Evolutionary conservation across 2,797 vertebrate species (phyloP).

Genomic region (Tamandua tetradactyla): DNA sequence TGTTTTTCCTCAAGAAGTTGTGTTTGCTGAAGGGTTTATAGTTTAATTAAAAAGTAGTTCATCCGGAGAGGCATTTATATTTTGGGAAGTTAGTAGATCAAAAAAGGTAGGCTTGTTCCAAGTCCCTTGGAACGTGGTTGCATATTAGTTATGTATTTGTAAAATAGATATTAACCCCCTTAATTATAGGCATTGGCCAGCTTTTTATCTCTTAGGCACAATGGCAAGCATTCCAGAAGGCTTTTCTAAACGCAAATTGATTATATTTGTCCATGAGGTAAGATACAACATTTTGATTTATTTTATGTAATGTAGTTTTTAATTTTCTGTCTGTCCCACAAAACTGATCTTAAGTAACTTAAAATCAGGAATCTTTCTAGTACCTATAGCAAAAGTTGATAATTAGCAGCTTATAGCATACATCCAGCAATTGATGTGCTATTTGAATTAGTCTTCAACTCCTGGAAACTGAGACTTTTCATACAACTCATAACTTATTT

Average conservation of each 20-base stretch:
- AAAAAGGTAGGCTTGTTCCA: background rate
- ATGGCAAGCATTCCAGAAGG: background rate
- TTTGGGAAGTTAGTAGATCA: background rate
- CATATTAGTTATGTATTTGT: background rate
- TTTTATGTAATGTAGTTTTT: background rate
- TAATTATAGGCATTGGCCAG: background rate
- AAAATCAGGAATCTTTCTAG: background rate
- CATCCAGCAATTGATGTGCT: background rate
- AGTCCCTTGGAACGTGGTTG: background rate
- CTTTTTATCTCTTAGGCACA: background rate
- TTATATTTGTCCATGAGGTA: background rate
- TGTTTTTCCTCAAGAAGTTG: background rate
- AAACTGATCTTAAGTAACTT: background rate
- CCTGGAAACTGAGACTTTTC: background rate
- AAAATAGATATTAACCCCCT: constrained; percentile 2
- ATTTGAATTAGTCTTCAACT: background rate
- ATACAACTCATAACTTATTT: background rate
- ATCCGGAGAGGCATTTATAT: background rate
- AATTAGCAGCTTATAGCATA: background rate
- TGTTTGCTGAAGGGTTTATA: background rate
- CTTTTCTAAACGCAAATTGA: background rate
- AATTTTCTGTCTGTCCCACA: background rate
- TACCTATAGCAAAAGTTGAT: background rate
- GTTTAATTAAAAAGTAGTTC: background rate
- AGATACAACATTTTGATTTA: background rate